A percentile compares a stretch with the other conserved stretches of the same genome.
These are phyloP conservation scores for Brachypodius melanocephalos DNA, from an alignment of 2,113 vertebrate genomes.

Conservation along the genomic window DNA sequence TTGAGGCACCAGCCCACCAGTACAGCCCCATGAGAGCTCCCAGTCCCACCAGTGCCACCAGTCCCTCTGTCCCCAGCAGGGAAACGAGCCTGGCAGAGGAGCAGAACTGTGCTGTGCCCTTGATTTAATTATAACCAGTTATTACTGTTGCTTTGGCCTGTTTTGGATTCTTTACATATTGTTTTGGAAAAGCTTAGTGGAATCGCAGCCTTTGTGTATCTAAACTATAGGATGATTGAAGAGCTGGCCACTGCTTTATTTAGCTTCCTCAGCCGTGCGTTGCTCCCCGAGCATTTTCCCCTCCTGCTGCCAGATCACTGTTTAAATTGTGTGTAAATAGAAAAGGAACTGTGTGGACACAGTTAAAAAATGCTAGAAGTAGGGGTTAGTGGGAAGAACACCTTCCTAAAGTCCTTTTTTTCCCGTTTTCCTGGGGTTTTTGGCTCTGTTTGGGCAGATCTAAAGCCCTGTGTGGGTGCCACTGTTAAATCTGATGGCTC, in stretches of 20 bases:
- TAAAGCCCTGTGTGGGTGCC: neutral
- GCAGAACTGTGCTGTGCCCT: neutral
- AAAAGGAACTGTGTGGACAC: neutral
- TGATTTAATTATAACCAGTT: conserved; percentile 27
- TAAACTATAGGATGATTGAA: conserved; percentile 65
- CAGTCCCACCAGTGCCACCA: neutral
- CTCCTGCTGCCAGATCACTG: conserved; percentile 57
- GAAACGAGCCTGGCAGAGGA: neutral
- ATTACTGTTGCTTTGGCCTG: neutral
- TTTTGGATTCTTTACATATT: conserved; percentile 48
- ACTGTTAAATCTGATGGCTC: neutral
- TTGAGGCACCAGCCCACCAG: neutral
- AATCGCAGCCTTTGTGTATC: conserved; percentile 47
- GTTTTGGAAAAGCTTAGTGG: conserved; percentile 56
- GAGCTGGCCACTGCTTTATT: conserved; percentile 55
- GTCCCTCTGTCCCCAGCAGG: neutral
- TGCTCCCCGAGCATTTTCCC: conserved; percentile 49
- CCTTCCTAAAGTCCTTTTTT: neutral
- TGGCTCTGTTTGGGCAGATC: neutral
- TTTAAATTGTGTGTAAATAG: conserved; percentile 63
- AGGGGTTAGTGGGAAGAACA: neutral
- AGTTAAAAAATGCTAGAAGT: neutral
- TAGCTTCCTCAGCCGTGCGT: conserved; percentile 36
- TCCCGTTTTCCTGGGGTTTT: neutral
- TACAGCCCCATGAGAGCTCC: neutral